A percentile compares a stretch with the other conserved stretches of the same genome.
These are phyloP conservation scores for Bruchidius siliquastri DNA, from an alignment of 2,888 invertebrate genomes.

Conservation along the genomic window DNA sequence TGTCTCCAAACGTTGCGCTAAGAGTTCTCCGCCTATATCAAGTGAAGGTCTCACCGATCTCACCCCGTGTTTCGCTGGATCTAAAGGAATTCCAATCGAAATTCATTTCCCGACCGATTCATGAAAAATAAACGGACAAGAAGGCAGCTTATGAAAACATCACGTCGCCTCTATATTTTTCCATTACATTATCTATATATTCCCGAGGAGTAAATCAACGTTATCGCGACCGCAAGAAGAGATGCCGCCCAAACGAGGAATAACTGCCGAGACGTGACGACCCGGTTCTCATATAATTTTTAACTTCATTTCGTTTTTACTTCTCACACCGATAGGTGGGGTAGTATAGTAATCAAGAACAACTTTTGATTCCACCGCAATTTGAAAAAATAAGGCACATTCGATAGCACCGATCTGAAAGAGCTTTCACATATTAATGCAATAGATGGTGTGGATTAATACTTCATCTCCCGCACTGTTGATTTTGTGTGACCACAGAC, in stretches of 20 bases:
- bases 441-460: too few relatives aligned
- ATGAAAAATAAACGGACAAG: conserved; percentile 13
- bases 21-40: background rate
- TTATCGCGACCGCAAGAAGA: conserved; percentile 33
- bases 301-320: conserved; percentile 38
- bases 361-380: too few relatives aligned
- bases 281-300: conserved; percentile 44
- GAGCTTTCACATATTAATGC: too few relatives aligned
- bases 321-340: too few relatives aligned
- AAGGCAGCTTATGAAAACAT: conserved; percentile 17
- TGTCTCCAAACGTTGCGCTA: too few relatives aligned
- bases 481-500: too few relatives aligned
- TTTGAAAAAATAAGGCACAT: too few relatives aligned
- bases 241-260: conserved; percentile 43
- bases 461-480: too few relatives aligned
- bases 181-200: conserved; percentile 49
- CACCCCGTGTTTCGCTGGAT: background rate
- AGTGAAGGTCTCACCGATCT: background rate
- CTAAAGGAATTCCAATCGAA: conserved; percentile 7
- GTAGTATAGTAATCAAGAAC: too few relatives aligned
- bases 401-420: too few relatives aligned
- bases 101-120: conserved; percentile 20
- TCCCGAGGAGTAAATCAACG: conserved; percentile 46
- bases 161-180: conserved; percentile 46
- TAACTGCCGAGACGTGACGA: conserved; percentile 47